A percentile compares a stretch with the other conserved stretches of the same genome.
Conservation (phyloP, 2,888 invertebrate genomes). For the Euphydryas editha region DNA sequence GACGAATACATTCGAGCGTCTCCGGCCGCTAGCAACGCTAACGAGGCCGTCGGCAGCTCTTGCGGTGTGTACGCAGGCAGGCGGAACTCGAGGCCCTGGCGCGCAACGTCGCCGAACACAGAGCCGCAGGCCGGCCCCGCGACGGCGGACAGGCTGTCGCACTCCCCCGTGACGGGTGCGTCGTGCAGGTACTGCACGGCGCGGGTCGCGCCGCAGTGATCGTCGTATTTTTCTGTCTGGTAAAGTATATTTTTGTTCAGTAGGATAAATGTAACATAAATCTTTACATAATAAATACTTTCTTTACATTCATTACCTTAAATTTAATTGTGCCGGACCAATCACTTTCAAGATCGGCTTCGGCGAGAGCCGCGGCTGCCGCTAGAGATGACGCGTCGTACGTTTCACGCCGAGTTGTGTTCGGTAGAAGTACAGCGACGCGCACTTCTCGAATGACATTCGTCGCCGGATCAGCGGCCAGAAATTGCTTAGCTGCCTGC, state of each 20-base stretch:
- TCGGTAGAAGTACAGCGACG: conserved; percentile 56
- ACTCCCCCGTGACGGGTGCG: conserved; percentile 63
- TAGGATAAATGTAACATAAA: background rate
- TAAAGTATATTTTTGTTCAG: background rate
- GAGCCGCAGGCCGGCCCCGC: conserved; percentile 71
- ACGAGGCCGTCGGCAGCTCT: conserved; percentile 49
- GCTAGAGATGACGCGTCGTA: conserved; percentile 54
- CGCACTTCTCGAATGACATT: conserved; percentile 53
- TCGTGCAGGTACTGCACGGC: conserved; percentile 66
- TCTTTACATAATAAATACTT: background rate
- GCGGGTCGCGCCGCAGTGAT: conserved; percentile 61
- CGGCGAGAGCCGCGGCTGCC: conserved; percentile 65
- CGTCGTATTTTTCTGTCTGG: conserved; percentile 61
- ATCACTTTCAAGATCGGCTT: conserved; percentile 48
- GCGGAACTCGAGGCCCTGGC: conserved; percentile 58
- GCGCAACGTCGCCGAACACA: conserved; percentile 65
- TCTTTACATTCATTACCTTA: conserved; percentile 32
- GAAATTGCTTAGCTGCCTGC: conserved; percentile 49
- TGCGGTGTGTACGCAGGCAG: conserved; percentile 66
- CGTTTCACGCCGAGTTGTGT: conserved; percentile 50
- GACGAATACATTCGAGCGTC: conserved; percentile 50
- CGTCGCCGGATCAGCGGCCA: conserved; percentile 48
- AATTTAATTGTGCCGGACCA: conserved; percentile 32
- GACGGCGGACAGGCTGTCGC: conserved; percentile 62
- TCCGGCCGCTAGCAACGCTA: conserved; percentile 56